Evolutionary conservation across 2,797 vertebrate genomes (phyloP), one percentile per base, ranked within the genome.

Genomic region (Danio tinwini): DNA sequence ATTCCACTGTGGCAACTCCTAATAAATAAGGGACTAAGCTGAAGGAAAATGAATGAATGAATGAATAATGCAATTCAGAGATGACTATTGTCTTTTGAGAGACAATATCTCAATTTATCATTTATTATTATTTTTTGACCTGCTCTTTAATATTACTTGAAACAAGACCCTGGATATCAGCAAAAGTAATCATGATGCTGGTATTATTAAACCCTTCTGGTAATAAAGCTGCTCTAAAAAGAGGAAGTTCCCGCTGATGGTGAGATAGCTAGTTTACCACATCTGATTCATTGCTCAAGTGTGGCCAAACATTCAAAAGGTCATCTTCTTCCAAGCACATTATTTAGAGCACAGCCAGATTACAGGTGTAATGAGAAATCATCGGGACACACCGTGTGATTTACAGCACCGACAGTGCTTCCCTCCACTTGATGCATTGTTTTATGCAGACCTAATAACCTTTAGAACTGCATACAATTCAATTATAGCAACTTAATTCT

Each of bases 281-380:
- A 14, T 63, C 56, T 16, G 55, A 67, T 53, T 61, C 53, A 16
- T 49, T 17, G 21, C 19, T 70, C 70, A 72, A 77, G 75, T 76
- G 50, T 29, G 47, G 67, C 56, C 74, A 80, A 67, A n/a, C 83
- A 84, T 86, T 83, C 55, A 84, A 87, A 85, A 88, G 89, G 88
- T 84, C 80, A 83, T 85, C 91, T 91, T 91, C 90, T 88, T 88
- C 86, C 84, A 83, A 87, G 88, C 87, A 74, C 91, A 93, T 93
- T 93, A 94, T 93, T 93, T 94, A 93, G 92, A 92, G 91, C 71
- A 84, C 81, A 47, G 83, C 74, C 67, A 44, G 83, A 85, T 90
- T 29, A 29, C 83, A 88, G 83, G 76, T 85, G 84, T 74, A 89
- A 86, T 75, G 56, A 69, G 55, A 39, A 7, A 52, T 84, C 81